Percentiles rank a stretch among this genome's conserved stretches.
Conservation (phyloP, 2,113 vertebrate genomes). For the Aptenodytes forsteri region DNA sequence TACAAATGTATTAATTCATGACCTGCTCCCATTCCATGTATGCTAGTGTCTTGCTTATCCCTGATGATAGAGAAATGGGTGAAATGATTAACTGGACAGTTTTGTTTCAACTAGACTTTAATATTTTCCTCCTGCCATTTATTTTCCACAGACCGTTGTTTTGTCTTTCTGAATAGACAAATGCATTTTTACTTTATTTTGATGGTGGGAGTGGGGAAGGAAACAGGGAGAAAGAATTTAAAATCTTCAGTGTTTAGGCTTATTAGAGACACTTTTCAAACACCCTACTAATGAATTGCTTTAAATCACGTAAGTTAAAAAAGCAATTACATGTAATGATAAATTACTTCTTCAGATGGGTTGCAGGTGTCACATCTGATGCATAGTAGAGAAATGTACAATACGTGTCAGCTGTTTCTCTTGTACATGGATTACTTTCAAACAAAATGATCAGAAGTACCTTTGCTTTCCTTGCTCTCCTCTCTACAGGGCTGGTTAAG, state of each 20-base stretch:
- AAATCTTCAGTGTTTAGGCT: not conserved
- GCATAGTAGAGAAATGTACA: not conserved
- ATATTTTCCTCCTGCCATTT: not conserved
- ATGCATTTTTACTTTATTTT: not conserved
- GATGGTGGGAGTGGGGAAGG: not conserved
- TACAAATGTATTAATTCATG: not conserved
- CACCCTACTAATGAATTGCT: not conserved
- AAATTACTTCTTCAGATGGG: not conserved
- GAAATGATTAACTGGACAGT: not conserved
- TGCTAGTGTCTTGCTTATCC: not conserved
- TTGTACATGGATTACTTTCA: not conserved
- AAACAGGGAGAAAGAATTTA: not conserved
- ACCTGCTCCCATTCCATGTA: rapidly evolving
- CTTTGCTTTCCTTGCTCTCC: not conserved
- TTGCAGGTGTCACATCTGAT: conserved; percentile 17
- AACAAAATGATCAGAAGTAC: not conserved
- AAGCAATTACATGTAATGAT: not conserved
- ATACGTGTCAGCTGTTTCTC: not conserved
- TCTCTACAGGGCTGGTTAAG: not conserved
- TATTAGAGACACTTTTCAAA: not conserved
- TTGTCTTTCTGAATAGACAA: not conserved
- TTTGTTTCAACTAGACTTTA: not conserved
- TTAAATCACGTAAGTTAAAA: conserved; percentile 16
- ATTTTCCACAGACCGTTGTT: not conserved
- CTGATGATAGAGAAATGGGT: not conserved